phyloP scores from a whole-genome alignment of 2,888 invertebrate genomes.

The Hydrotaea diabolus region DNA sequence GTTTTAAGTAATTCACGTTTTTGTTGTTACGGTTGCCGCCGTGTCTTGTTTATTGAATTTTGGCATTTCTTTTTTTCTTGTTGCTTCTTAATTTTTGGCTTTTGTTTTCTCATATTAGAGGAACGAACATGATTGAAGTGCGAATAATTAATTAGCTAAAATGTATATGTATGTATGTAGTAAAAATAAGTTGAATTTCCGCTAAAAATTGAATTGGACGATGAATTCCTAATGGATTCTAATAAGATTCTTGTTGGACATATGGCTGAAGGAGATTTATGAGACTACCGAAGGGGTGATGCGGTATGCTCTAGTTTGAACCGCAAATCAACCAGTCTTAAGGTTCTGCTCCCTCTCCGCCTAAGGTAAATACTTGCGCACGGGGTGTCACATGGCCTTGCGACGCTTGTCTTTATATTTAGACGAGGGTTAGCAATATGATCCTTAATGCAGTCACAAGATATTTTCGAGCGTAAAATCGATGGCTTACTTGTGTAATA shows the following conservation, averaged over 20 bases:
- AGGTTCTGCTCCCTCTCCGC: no score
- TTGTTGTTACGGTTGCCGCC: slow-evolving; percentile 22
- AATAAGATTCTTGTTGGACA: slow-evolving; percentile 10
- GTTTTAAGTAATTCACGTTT: slow-evolving; percentile 46
- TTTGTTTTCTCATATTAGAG: slow-evolving; percentile 3
- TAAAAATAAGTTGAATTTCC: background rate
- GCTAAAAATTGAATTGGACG: background rate
- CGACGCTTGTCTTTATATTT: no score
- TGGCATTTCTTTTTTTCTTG: background rate
- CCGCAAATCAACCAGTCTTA: no score
- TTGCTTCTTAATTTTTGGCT: background rate
- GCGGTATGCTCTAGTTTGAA: no score
- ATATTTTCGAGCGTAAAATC: no score
- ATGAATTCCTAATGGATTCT: slow-evolving; percentile 20
- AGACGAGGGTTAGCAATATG: no score
- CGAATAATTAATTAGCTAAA: slow-evolving; percentile 32
- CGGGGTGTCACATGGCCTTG: no score
- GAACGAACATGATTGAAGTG: slow-evolving; percentile 33
- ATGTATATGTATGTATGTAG: background rate
- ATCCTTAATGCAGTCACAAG: no score
- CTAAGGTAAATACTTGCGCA: no score
- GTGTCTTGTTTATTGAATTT: slow-evolving; percentile 11
- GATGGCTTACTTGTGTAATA: no score
- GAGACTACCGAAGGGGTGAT: no score
- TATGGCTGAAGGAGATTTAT: no score